Evolutionary conservation across 2,113 vertebrate species (phyloP).

Genomic region (Genyomyrus donnyi): DNA sequence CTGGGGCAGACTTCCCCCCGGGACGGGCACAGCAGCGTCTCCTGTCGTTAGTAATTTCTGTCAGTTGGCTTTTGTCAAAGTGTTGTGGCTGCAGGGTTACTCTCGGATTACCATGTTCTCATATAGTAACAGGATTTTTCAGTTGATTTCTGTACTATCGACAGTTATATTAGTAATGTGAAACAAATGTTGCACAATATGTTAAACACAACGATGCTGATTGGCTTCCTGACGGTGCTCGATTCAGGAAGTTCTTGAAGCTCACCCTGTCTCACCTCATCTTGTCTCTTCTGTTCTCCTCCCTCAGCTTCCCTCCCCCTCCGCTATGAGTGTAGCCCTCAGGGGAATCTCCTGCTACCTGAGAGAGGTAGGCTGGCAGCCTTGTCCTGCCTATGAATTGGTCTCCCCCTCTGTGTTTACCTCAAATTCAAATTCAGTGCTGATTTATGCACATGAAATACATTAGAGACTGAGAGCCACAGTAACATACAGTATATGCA

Average conservation of each 20-base stretch:
- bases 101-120: background rate
- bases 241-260: background rate
- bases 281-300: constrained; percentile 1
- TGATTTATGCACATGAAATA: background rate
- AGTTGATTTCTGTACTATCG: background rate
- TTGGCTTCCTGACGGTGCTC: background rate
- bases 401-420: background rate
- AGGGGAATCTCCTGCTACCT: constrained; percentile 84
- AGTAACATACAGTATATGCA: background rate
- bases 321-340: constrained; percentile 73
- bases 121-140: background rate
- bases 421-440: background rate
- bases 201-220: background rate
- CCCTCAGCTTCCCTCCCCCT: constrained; percentile 73
- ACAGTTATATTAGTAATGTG: background rate
- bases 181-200: background rate
- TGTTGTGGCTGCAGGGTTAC: background rate
- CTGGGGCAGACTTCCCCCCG: background rate
- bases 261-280: background rate
- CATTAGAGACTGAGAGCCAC: background rate
- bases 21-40: background rate
- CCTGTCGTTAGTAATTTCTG: background rate
- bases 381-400: background rate
- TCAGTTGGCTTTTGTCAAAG: background rate
- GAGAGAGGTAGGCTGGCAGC: constrained; percentile 65